A percentile compares a stretch with the other conserved stretches of the same genome.
These are phyloP conservation scores for Pardosa pseudoannulata DNA, from an alignment of 2,888 invertebrate genomes.

Conservation along the genomic window DNA sequence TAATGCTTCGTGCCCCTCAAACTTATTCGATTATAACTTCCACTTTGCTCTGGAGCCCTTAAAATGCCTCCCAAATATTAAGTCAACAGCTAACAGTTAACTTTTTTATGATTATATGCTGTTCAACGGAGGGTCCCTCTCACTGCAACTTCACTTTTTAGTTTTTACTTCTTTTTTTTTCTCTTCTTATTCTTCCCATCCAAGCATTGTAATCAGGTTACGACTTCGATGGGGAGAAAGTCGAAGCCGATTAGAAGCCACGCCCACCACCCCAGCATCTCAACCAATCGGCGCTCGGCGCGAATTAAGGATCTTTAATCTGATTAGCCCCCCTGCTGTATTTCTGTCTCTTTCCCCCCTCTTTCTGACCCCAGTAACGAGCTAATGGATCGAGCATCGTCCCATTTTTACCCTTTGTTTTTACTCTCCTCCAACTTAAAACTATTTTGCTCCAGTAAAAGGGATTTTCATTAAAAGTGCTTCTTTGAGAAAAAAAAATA, in stretches of 20 bases:
- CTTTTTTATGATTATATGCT: conserved; percentile 68
- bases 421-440: conserved; percentile 23
- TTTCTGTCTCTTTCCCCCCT: not conserved
- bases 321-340: conserved; percentile 49
- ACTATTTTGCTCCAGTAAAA: conserved; percentile 25
- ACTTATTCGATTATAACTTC: conserved; percentile 67
- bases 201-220: conserved; percentile 70
- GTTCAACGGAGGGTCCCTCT: conserved; percentile 18
- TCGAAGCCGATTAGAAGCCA: conserved; percentile 69
- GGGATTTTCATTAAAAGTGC: conserved; percentile 63
- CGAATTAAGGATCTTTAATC: conserved; percentile 72
- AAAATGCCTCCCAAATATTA: conserved; percentile 70
- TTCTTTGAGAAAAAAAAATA: conserved; percentile 53
- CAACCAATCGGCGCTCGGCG: conserved; percentile 49
- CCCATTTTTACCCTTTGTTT: conserved; percentile 68
- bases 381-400: conserved; percentile 61
- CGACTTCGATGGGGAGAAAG: conserved; percentile 57
- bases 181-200: conserved; percentile 17
- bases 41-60: conserved; percentile 56
- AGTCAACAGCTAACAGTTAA: conserved; percentile 68
- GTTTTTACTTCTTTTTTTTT: too few species aligned
- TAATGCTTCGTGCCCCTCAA: conserved; percentile 20
- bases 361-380: conserved; percentile 45
- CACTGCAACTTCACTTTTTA: conserved; percentile 13
- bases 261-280: conserved; percentile 36